Evolutionary conservation across 2,888 invertebrate species (phyloP).

Genomic region (Caenorhabditis doughertyi): DNA sequence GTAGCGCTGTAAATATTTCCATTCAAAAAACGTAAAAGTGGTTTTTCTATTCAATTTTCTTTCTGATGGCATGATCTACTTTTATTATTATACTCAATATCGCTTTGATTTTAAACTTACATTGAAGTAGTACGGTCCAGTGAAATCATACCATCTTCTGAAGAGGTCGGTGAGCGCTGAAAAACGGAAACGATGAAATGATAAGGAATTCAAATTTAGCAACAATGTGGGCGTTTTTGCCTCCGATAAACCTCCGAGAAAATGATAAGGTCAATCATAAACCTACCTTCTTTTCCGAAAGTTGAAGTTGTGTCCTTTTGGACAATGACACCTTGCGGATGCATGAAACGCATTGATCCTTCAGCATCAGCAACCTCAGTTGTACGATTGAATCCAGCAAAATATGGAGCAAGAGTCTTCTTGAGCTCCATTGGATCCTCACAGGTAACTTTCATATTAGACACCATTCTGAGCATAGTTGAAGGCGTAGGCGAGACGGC

Average conservation of each 20-base stretch:
- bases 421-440: constrained; percentile 36
- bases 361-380: constrained; percentile 58
- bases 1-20: constrained; percentile 52
- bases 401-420: constrained; percentile 53
- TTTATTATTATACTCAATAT: too few species aligned
- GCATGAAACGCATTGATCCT: constrained; percentile 61
- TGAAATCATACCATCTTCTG: constrained; percentile 55
- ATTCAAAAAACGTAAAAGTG: too few species aligned
- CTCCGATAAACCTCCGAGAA: background rate
- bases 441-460: constrained; percentile 17
- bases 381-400: constrained; percentile 52
- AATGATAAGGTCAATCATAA: constrained; percentile 27
- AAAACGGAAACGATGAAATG: constrained; percentile 30
- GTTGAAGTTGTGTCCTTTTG: constrained; percentile 52
- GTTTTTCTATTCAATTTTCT: background rate
- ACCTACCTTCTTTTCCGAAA: constrained; percentile 58
- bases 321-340: constrained; percentile 64
- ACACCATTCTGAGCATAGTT: constrained; percentile 20
- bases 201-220: constrained; percentile 12
- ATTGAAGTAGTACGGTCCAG: constrained; percentile 57
- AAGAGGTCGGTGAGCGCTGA: constrained; percentile 59
- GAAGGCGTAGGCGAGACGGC: background rate
- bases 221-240: constrained; percentile 25
- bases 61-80: background rate
- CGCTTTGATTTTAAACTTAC: constrained; percentile 22